Conservation (phyloP, 1,140 invertebrate species). For the Micrasema minimum region DNA sequence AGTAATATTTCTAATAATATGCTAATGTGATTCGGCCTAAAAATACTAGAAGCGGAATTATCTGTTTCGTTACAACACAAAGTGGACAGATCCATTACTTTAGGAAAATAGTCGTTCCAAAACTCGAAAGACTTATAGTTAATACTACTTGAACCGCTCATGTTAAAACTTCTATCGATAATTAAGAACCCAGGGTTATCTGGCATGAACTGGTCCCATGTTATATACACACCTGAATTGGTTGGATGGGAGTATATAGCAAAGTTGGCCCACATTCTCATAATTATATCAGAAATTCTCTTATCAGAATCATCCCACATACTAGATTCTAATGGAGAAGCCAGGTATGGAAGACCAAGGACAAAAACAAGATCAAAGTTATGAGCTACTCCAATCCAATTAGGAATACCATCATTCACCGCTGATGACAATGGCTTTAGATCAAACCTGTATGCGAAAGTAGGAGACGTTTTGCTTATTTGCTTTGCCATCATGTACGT, state of each 20-base stretch:
- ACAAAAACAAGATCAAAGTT: slow-evolving; percentile 82
- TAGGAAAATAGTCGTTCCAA: slow-evolving; percentile 85
- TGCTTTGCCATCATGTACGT: slow-evolving; percentile 73
- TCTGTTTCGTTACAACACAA: slow-evolving; percentile 74
- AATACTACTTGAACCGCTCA: slow-evolving; percentile 72
- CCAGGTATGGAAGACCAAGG: slow-evolving; percentile 79
- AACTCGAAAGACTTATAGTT: slow-evolving; percentile 82
- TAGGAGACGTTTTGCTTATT: slow-evolving; percentile 68
- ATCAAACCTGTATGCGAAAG: slow-evolving; percentile 81
- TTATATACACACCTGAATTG: slow-evolving; percentile 71
- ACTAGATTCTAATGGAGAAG: slow-evolving; percentile 63
- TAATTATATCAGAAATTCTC: slow-evolving; percentile 78
- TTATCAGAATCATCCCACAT: slow-evolving; percentile 81
- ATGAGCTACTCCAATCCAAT: slow-evolving; percentile 81
- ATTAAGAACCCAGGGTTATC: slow-evolving; percentile 75
- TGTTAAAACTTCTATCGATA: slow-evolving; percentile 79
- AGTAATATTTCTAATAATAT: slow-evolving; percentile 3
- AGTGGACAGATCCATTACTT: slow-evolving; percentile 73
- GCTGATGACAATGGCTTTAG: slow-evolving; percentile 74
- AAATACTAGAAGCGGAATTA: slow-evolving; percentile 33
- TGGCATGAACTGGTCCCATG: slow-evolving; percentile 76
- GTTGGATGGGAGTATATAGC: slow-evolving; percentile 77
- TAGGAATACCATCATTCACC: slow-evolving; percentile 72
- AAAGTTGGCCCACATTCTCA: slow-evolving; percentile 81
- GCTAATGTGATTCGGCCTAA: slow-evolving; percentile 19